Conservation (phyloP, 1,140 invertebrate genomes). For the Megalopta genalis region DNA sequence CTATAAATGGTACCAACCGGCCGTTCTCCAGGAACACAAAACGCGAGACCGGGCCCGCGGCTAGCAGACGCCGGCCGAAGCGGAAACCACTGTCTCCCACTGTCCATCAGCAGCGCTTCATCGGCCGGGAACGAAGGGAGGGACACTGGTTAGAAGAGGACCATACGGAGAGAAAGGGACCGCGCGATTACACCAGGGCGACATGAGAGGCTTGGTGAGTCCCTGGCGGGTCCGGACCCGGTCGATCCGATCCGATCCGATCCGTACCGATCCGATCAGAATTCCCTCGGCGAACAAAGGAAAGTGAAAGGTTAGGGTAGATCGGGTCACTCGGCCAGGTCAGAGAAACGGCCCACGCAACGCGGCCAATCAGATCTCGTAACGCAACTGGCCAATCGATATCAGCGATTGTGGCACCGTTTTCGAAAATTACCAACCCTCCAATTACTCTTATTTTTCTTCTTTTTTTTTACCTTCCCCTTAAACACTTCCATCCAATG, state of each 20-base stretch:
- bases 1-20: slow-evolving; percentile 75
- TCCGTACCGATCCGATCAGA: neutral
- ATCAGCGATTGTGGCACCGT: too few relatives aligned
- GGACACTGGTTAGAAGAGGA: neutral
- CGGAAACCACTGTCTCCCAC: slow-evolving; percentile 63
- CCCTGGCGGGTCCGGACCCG: neutral
- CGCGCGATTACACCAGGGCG: slow-evolving; percentile 3
- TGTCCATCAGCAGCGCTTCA: slow-evolving; percentile 65
- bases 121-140: slow-evolving; percentile 31
- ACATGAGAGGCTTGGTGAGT: slow-evolving; percentile 67
- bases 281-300: slow-evolving; percentile 70
- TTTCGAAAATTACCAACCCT: too few relatives aligned
- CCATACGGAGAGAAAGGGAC: slow-evolving; percentile 23
- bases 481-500: too few relatives aligned
- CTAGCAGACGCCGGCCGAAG: slow-evolving; percentile 23
- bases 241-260: neutral
- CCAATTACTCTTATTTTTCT: too few relatives aligned
- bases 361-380: too few relatives aligned
- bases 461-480: too few relatives aligned
- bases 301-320: slow-evolving; percentile 75
- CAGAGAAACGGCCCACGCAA: slow-evolving; percentile 28
- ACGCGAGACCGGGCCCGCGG: slow-evolving; percentile 55
- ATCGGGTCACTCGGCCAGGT: slow-evolving; percentile 39
- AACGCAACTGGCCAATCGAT: too few relatives aligned
- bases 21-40: slow-evolving; percentile 77